Percentiles rank a stretch among this genome's conserved stretches.
These are phyloP conservation scores for Anolis sagrei DNA, from an alignment of 2,113 vertebrate genomes.

Conservation along the genomic window DNA sequence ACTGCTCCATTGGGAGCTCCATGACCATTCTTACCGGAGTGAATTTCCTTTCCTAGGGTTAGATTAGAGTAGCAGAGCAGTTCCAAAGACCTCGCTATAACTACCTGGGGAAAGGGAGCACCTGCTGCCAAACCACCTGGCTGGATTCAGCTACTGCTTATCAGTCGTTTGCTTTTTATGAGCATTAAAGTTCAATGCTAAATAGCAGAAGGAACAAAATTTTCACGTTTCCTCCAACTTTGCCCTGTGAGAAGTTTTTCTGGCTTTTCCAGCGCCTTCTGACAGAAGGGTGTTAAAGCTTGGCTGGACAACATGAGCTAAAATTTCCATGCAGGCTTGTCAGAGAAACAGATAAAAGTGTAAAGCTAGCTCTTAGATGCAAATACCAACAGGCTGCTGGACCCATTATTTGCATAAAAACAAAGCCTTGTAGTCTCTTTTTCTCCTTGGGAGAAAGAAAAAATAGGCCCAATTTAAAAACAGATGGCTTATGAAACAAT, in stretches of 20 bases:
- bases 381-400: constrained; percentile 68
- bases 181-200: not conserved
- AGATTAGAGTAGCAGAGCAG: not conserved
- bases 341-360: constrained; percentile 61
- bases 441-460: constrained; percentile 51
- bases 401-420: constrained; percentile 65
- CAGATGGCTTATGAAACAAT: constrained; percentile 70
- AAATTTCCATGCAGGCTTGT: constrained; percentile 52
- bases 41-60: too few species aligned
- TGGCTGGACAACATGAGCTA: constrained; percentile 41
- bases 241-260: constrained; percentile 25
- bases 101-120: constrained; percentile 16
- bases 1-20: too few species aligned
- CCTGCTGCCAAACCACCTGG: constrained; percentile 22
- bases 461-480: constrained; percentile 60
- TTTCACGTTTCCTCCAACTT: constrained; percentile 15
- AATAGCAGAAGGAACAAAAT: constrained; percentile 25
- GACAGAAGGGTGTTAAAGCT: constrained; percentile 43
- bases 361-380: constrained; percentile 54
- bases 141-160: constrained; percentile 32
- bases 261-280: constrained; percentile 57
- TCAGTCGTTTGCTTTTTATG: not conserved
- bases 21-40: too few species aligned
- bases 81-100: not conserved
- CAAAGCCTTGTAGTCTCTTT: constrained; percentile 56